Base-by-base conservation (phyloP, 2,797 vertebrate species). In the Crenichthys baileyi region DNA sequence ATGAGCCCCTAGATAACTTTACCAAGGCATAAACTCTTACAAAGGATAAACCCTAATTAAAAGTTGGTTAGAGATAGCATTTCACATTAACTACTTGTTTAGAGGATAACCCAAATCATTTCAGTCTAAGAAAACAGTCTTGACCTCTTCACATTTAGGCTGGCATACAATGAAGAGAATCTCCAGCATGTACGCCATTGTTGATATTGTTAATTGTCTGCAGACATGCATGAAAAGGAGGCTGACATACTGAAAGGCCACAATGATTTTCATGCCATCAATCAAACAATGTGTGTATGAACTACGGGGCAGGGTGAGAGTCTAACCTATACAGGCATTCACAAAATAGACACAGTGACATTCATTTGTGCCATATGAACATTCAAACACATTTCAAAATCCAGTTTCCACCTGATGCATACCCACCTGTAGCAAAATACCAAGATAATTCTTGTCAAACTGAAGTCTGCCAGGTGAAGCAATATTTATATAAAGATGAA, bases 121-220 rank as follows among this genome's bases (percentile, higher is more conserved):
- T 68, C 41, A 46, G 41, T 68, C 41, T 68, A 68, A 44, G 39
- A 46, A 68, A 68, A 68, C 39, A 26, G 16, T 75, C 58, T 22
- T 24, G 31, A 79, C 72, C 70, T 80, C 55, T 41, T 79, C 29
- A 7, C 72, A 76, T 88, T 83, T 61, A 13, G 20, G 18, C 31
- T 76, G 79, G 78, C 73, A 20, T 56, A 78, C 39, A 29, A 85
- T 84, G 60, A 82, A 78, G 76, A 85, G 58, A 18, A 90, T 90
- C 74, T 80, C 12, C 61, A 18, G 70, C 72, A 56, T 1, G 16
- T 77, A 36, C 65, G 13, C 71, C 63, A 1, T 53, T 29, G 2
- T 55, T 65, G 70, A 79, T 86, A 79, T 78, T 36, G 2, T 31
- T 86, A 87, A 85, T 83, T 86, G 83, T 88, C 58, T 82, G 78